Conservation (phyloP, 2,797 vertebrate genomes). For the Coilia nasus region DNA sequence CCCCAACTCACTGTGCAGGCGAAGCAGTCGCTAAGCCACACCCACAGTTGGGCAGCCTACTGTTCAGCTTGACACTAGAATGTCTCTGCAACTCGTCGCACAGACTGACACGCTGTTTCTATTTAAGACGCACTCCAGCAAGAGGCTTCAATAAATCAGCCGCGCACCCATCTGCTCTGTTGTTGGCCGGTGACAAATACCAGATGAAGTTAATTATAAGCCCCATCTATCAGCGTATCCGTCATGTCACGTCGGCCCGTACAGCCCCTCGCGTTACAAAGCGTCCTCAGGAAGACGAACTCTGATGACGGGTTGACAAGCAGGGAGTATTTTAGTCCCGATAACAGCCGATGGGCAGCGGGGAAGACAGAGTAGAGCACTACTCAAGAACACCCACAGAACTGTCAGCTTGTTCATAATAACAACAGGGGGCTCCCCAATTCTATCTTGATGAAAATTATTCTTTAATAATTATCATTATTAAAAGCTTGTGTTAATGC, state of each 20-base stretch:
- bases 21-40: too few relatives aligned
- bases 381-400: background rate
- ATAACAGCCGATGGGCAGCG: background rate
- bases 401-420: background rate
- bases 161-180: slow-evolving; percentile 57
- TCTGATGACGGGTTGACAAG: background rate
- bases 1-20: background rate
- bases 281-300: background rate
- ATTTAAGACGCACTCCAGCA: slow-evolving; percentile 37
- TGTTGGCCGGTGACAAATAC: slow-evolving; percentile 58
- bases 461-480: background rate
- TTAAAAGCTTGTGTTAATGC: background rate
- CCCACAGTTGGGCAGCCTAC: too few relatives aligned
- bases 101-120: slow-evolving; percentile 30
- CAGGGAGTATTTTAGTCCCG: background rate
- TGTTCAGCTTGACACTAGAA: background rate
- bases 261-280: background rate
- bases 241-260: slow-evolving; percentile 36
- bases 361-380: background rate
- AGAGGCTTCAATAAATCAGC: slow-evolving; percentile 59
- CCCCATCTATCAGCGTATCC: slow-evolving; percentile 64
- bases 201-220: slow-evolving; percentile 68
- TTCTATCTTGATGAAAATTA: background rate
- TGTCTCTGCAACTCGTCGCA: slow-evolving; percentile 27
- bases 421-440: background rate